Percentiles rank a stretch among this genome's conserved stretches.
phyloP scores from a whole-genome alignment of 2,888 invertebrate species.

The Suillia variegata region DNA sequence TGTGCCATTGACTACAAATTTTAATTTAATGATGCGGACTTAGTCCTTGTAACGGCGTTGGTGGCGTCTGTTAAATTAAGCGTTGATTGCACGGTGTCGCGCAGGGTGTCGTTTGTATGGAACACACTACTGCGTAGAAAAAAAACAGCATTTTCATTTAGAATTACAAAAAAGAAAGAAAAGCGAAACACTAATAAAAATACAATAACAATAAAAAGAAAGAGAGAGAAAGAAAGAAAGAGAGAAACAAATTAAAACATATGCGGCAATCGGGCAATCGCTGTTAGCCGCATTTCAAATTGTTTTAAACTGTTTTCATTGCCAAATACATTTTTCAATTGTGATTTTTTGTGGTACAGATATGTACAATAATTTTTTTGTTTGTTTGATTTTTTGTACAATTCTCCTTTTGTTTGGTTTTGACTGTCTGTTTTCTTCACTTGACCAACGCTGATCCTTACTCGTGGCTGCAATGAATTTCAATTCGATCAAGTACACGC shows the following conservation, averaged over 20 bases:
- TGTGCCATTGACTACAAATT: slow-evolving; percentile 42
- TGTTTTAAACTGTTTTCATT: slow-evolving; percentile 32
- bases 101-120: too few relatives aligned
- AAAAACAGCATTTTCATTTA: too few relatives aligned
- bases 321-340: slow-evolving; percentile 9
- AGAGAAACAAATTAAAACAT: slow-evolving; percentile 27
- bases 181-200: too few relatives aligned
- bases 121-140: too few relatives aligned
- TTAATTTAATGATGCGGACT: slow-evolving; percentile 53
- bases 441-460: slow-evolving; percentile 1
- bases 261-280: slow-evolving; percentile 24
- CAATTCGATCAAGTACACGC: slow-evolving; percentile 35
- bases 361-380: neutral
- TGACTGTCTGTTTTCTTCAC: neutral
- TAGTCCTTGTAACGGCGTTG: slow-evolving; percentile 47
- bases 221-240: neutral
- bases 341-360: neutral
- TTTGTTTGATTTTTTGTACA: neutral
- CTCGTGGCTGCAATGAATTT: slow-evolving; percentile 33
- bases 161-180: too few relatives aligned
- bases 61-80: slow-evolving; percentile 49
- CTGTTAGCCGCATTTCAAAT: slow-evolving; percentile 18
- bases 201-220: neutral
- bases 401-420: neutral
- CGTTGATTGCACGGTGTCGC: slow-evolving; percentile 40